Conservation (phyloP, 2,797 vertebrate genomes). For the Amblyraja radiata region DNA sequence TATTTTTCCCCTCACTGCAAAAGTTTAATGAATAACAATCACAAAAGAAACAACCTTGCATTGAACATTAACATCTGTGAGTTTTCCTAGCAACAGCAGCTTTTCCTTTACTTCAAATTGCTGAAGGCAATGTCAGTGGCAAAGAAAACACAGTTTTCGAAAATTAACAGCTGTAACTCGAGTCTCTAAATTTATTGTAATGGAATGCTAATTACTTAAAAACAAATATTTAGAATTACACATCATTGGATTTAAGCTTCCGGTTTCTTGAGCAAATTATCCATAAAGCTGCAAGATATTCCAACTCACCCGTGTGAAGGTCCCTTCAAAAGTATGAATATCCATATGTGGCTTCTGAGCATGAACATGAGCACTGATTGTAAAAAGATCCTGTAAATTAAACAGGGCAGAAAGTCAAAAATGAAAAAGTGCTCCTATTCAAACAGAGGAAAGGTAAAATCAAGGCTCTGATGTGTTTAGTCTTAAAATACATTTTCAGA, state of each 20-base stretch:
- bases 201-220: slow-evolving; percentile 16
- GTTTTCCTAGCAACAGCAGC: not conserved
- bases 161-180: slow-evolving; percentile 15
- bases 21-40: slow-evolving; percentile 12
- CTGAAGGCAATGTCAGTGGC: slow-evolving; percentile 26
- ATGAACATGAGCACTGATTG: slow-evolving; percentile 83
- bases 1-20: not conserved
- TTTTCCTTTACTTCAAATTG: slow-evolving; percentile 15
- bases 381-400: slow-evolving; percentile 86
- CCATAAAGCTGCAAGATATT: slow-evolving; percentile 6
- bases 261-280: slow-evolving; percentile 34
- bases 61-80: not conserved
- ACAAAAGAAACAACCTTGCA: slow-evolving; percentile 13
- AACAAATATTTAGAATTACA: slow-evolving; percentile 36
- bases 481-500: slow-evolving; percentile 11
- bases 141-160: slow-evolving; percentile 26
- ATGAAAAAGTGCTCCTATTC: slow-evolving; percentile 41
- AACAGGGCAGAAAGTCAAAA: slow-evolving; percentile 43
- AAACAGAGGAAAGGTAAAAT: slow-evolving; percentile 17
- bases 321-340: slow-evolving; percentile 97
- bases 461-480: not conserved
- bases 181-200: slow-evolving; percentile 8
- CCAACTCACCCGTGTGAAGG: slow-evolving; percentile 84
- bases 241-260: slow-evolving; percentile 9
- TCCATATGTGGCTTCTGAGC: slow-evolving; percentile 93